phyloP scores from a whole-genome alignment of 2,113 vertebrate genomes.

The Terrapene triunguis region DNA sequence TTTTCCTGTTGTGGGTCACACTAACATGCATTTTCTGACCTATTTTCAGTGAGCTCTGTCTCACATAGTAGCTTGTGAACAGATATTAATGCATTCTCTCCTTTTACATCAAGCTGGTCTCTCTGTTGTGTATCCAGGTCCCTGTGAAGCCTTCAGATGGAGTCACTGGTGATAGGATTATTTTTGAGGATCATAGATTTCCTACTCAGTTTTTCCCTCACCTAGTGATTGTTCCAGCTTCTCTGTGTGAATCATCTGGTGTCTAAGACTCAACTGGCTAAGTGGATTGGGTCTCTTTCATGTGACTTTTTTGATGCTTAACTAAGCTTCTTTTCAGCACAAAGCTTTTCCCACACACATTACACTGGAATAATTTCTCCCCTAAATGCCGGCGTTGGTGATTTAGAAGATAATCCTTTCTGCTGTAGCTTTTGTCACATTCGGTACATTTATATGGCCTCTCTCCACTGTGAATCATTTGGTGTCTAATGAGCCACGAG shows the following conservation, averaged over 20 bases:
- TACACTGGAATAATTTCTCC: constrained; percentile 79
- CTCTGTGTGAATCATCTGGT: background rate
- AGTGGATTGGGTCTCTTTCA: background rate
- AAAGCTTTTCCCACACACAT: constrained; percentile 79
- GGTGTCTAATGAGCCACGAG: background rate
- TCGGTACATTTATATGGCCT: constrained; percentile 80
- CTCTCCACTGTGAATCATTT: background rate
- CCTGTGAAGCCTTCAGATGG: fast-evolving
- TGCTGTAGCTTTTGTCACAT: constrained; percentile 81
- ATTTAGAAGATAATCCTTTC: constrained; percentile 82
- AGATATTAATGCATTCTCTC: background rate
- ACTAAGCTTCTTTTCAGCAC: constrained; percentile 82
- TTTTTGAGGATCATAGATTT: fast-evolving
- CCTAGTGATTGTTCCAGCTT: background rate
- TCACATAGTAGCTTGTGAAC: no score
- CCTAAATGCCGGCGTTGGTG: constrained; percentile 82
- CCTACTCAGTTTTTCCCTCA: background rate
- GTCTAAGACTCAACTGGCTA: background rate
- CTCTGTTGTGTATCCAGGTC: background rate
- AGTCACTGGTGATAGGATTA: background rate
- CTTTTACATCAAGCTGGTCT: background rate
- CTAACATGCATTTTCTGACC: fast-evolving
- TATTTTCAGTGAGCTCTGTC: fast-evolving
- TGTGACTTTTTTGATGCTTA: constrained; percentile 80
- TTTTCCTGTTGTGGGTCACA: background rate